Evolutionary conservation across 2,888 invertebrate genomes (phyloP), one percentile per base, ranked within the genome.

Genomic region (Cynaeus angustus): DNA sequence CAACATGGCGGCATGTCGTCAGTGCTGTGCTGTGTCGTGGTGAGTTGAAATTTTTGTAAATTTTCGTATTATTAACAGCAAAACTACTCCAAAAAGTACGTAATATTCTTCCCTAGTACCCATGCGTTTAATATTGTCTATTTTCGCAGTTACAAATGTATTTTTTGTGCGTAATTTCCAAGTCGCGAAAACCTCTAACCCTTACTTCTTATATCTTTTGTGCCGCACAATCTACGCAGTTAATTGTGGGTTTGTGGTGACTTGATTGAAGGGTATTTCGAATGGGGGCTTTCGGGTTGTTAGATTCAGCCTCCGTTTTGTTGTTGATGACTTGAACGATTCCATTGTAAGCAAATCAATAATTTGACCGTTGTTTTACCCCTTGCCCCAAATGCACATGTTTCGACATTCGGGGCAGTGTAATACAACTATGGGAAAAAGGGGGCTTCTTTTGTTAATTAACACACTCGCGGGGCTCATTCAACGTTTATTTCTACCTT

Each of bases 21-120:
- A 93, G 94, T 94, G 94, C 93, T 93, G 92, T 94, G 94, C 94
- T 94, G 94, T 94, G 94, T 94, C 94, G 94, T 94, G 94, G 94
- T 94, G 91, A 93, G 94, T 93, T 89, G 83, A 83, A 82, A 81
- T 79, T 82, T 79, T 76, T 71, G 70, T 74, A 79, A 77, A 78
- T 80, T 78, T 72, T 74, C 72, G 74, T 71, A 74, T 75, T 75
- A 79, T 79, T 81, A 76, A 73, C 76, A 59, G 50, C 74, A 80
- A 79, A 75, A 72, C 73, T 64, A 46, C 70, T 61, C 69, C 66
- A 72, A 79, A 80, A 79, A 75, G 77, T 80, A 79, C 73, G 77
- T 79, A 76, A 73, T 74, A 64, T 58, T 21, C 46, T 53, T 70
- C 38, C 28, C 50, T 53, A 66, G 21, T n/a, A 38, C 5, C 12